Percentiles rank a stretch among this genome's conserved stretches.
phyloP scores from a whole-genome alignment of 2,113 vertebrate species.

The Cryptoleucopteryx plumbea region DNA sequence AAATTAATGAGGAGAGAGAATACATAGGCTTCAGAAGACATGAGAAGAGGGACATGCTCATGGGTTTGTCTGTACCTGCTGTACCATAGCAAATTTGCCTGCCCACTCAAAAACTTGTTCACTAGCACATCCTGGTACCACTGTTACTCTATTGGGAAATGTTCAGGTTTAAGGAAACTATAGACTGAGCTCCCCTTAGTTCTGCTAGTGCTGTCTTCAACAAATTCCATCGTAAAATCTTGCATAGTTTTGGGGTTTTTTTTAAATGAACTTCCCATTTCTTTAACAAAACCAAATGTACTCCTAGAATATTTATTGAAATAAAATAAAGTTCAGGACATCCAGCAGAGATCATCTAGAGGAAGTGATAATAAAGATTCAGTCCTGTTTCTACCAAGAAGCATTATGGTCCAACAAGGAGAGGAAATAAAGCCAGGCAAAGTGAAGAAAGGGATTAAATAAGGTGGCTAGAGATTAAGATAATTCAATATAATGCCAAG shows the following conservation, averaged over 20 bases:
- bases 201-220: not conserved
- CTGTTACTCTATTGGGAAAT: not conserved
- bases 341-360: not conserved
- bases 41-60: not conserved
- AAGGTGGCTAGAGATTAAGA: not conserved
- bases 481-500: not conserved
- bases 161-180: not conserved
- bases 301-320: not conserved
- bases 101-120: fast-evolving
- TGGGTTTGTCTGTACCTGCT: not conserved
- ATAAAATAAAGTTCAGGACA: not conserved
- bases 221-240: not conserved
- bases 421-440: not conserved
- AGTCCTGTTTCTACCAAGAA: not conserved
- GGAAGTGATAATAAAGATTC: not conserved
- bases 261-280: not conserved
- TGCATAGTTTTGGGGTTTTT: not conserved
- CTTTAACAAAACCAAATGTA: not conserved
- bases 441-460: not conserved
- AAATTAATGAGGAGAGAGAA: not conserved
- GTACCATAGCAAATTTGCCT: not conserved
- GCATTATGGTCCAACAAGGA: not conserved
- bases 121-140: not conserved
- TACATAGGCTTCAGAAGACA: not conserved
- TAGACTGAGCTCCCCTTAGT: not conserved